Evolutionary conservation across 2,888 invertebrate genomes (phyloP).

Genomic region (Operophtera brumata): DNA sequence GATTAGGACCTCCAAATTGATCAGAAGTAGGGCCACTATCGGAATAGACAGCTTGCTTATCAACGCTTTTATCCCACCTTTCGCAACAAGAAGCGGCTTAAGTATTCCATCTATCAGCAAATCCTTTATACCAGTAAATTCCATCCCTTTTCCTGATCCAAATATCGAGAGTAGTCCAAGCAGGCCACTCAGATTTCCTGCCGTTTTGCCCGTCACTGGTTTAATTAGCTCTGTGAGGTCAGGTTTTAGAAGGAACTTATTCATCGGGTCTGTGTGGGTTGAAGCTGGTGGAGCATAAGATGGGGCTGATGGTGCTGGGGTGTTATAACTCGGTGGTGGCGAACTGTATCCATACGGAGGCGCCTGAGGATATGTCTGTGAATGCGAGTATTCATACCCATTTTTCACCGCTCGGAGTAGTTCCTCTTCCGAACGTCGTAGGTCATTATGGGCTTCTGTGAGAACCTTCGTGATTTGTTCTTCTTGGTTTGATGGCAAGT

Average conservation of each 20-base stretch:
- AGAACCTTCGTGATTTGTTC: conserved; percentile 12
- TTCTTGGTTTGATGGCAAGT: conserved; percentile 11
- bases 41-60: conserved; percentile 71
- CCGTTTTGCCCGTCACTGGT: conserved; percentile 54
- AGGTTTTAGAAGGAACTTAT: conserved; percentile 45
- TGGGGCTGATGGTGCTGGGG: conserved; percentile 13
- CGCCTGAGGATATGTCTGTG: conserved; percentile 23
- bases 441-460: conserved; percentile 4
- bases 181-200: conserved; percentile 59
- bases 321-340: conserved; percentile 13
- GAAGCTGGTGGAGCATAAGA: conserved; percentile 22
- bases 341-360: conserved; percentile 32
- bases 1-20: conserved; percentile 68
- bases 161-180: conserved; percentile 59
- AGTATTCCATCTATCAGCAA: conserved; percentile 64
- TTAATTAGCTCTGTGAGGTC: conserved; percentile 50
- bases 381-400: conserved; percentile 28
- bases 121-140: conserved; percentile 60
- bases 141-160: conserved; percentile 49
- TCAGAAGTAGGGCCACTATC: conserved; percentile 60
- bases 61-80: conserved; percentile 63
- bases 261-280: conserved; percentile 29
- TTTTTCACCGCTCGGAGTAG: conserved; percentile 25
- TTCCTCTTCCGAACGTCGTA: conserved; percentile 15
- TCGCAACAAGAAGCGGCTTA: conserved; percentile 59